Evolutionary conservation across 2,888 invertebrate species (phyloP).

Genomic region (Parascotia fuliginaria): DNA sequence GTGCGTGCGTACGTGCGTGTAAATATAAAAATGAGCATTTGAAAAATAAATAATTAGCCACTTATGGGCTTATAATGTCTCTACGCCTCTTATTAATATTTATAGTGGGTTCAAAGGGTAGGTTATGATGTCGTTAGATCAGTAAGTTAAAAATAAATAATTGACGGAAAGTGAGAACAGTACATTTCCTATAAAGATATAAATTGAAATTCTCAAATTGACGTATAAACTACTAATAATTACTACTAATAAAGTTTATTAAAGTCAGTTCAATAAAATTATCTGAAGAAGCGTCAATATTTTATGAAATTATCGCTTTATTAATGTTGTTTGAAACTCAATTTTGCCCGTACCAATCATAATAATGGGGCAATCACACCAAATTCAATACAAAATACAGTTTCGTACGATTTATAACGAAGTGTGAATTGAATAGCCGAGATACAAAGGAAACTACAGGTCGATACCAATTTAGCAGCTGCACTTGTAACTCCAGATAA

Average conservation of each 20-base stretch:
- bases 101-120: too few relatives aligned
- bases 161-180: too few relatives aligned
- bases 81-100: too few relatives aligned
- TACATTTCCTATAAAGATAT: too few relatives aligned
- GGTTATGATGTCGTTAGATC: too few relatives aligned
- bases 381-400: constrained; percentile 32
- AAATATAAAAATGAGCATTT: too few relatives aligned
- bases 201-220: too few relatives aligned
- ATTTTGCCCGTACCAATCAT: background rate
- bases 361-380: constrained; percentile 29
- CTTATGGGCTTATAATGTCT: too few relatives aligned
- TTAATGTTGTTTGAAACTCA: background rate
- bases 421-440: constrained; percentile 26
- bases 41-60: too few relatives aligned
- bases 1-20: too few relatives aligned
- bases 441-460: constrained; percentile 41
- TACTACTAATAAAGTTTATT: constrained; percentile 11
- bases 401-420: constrained; percentile 28
- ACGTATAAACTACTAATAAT: too few relatives aligned
- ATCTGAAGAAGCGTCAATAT: background rate
- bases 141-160: too few relatives aligned
- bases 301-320: background rate
- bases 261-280: background rate
- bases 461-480: constrained; percentile 45
- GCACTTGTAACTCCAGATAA: constrained; percentile 37